Percentiles rank a stretch among this genome's conserved stretches.
Evolutionary conservation across 2,888 invertebrate species (phyloP).

Genomic region (Formica aserva): DNA sequence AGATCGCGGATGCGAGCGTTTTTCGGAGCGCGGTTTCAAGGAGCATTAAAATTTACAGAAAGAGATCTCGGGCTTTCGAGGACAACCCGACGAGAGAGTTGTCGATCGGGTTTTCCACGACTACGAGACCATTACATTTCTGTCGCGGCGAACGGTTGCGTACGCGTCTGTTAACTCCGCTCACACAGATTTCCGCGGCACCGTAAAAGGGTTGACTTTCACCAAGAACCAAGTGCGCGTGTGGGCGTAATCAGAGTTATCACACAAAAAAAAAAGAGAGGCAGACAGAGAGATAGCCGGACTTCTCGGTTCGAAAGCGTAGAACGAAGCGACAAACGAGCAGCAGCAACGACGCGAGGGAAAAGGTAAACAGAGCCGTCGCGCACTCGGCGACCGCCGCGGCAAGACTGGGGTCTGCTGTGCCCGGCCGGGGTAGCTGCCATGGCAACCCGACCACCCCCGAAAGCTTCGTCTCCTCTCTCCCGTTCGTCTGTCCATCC

Average conservation of each 20-base stretch:
- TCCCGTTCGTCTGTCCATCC: slow-evolving; percentile 43
- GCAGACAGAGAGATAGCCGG: background rate
- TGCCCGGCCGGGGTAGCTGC: slow-evolving; percentile 85
- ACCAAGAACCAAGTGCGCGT: slow-evolving; percentile 29
- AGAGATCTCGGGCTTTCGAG: background rate
- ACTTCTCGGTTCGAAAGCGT: background rate
- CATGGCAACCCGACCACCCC: slow-evolving; percentile 83
- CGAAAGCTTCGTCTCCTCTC: slow-evolving; percentile 76
- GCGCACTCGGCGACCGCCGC: slow-evolving; percentile 82
- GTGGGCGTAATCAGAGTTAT: background rate
- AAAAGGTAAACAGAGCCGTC: slow-evolving; percentile 69
- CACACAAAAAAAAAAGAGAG: background rate
- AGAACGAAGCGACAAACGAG: slow-evolving; percentile 15
- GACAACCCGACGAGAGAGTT: background rate
- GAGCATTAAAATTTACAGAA: background rate
- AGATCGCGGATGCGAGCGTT: background rate
- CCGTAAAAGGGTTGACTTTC: slow-evolving; percentile 24
- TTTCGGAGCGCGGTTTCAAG: background rate
- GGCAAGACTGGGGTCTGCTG: slow-evolving; percentile 84
- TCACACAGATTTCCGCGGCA: slow-evolving; percentile 38
- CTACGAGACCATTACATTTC: slow-evolving; percentile 40
- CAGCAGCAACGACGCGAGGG: slow-evolving; percentile 39
- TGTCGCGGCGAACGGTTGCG: slow-evolving; percentile 34
- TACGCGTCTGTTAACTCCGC: slow-evolving; percentile 7
- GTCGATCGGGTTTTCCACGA: slow-evolving; percentile 22